phyloP scores from a whole-genome alignment of 2,888 invertebrate species.

The Cataglyphis cursor region DNA sequence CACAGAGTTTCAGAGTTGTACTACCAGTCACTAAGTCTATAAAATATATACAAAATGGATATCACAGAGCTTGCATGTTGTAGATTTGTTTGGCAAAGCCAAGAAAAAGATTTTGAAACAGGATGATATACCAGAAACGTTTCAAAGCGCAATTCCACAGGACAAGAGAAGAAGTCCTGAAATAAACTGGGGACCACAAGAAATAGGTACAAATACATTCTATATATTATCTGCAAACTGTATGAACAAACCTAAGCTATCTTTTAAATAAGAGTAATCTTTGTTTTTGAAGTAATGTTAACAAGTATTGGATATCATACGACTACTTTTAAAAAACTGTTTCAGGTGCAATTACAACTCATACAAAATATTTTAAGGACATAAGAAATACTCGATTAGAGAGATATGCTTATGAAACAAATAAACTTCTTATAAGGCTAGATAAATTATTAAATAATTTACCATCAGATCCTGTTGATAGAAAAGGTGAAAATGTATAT shows the following conservation, averaged over 20 bases:
- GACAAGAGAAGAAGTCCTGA: slow-evolving; percentile 77
- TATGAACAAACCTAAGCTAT: background rate
- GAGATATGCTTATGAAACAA: slow-evolving; percentile 97
- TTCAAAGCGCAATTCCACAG: slow-evolving; percentile 66
- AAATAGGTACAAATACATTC: slow-evolving; percentile 87
- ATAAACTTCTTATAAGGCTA: slow-evolving; percentile 96
- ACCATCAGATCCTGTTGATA: slow-evolving; percentile 91
- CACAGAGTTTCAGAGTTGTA: background rate
- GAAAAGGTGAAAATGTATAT: slow-evolving; percentile 88
- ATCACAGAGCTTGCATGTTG: slow-evolving; percentile 58
- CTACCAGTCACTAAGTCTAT: background rate
- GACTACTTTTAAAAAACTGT: slow-evolving; percentile 42
- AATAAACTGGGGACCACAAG: slow-evolving; percentile 89
- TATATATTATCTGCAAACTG: background rate
- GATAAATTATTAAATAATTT: slow-evolving; percentile 95
- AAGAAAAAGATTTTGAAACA: slow-evolving; percentile 95
- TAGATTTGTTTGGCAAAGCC: slow-evolving; percentile 93
- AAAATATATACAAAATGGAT: background rate
- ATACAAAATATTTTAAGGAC: slow-evolving; percentile 93
- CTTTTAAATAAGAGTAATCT: background rate
- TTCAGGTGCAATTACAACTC: slow-evolving; percentile 89
- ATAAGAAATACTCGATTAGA: slow-evolving; percentile 92
- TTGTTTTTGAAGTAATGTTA: background rate
- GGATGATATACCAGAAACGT: slow-evolving; percentile 88
- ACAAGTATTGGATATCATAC: background rate